phyloP scores from a whole-genome alignment of 2,888 invertebrate species.

The Cerastoderma edule region DNA sequence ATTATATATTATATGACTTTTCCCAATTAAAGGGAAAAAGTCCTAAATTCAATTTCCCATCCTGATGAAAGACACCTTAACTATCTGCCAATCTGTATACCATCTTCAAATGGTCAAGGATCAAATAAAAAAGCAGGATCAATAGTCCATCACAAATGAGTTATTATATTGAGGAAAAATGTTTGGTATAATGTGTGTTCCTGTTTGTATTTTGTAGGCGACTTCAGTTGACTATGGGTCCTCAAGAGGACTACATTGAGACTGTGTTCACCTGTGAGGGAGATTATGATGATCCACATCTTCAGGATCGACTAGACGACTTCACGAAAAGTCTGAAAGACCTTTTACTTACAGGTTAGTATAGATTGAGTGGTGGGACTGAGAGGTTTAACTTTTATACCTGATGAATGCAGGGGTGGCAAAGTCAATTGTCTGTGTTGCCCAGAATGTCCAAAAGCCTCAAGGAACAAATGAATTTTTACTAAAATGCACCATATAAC shows the following conservation, averaged over 20 bases:
- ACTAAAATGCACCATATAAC: no score
- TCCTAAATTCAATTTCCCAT: no score
- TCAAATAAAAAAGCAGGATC: not conserved
- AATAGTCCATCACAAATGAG: not conserved
- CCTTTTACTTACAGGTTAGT: conserved; percentile 90
- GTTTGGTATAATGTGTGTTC: not conserved
- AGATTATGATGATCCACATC: conserved; percentile 93
- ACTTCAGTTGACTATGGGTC: conserved; percentile 79
- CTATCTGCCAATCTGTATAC: not conserved
- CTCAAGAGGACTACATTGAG: conserved; percentile 86
- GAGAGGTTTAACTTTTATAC: no score
- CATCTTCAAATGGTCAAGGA: not conserved
- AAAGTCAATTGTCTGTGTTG: no score
- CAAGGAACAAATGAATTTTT: no score
- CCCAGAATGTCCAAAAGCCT: no score
- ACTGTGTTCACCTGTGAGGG: conserved; percentile 96
- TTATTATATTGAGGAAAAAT: not conserved
- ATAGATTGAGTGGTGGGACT: no score
- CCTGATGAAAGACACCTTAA: not conserved
- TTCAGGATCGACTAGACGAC: conserved; percentile 91
- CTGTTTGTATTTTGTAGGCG: conserved; percentile 44
- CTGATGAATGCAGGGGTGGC: no score
- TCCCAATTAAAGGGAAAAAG: no score
- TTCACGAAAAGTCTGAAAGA: conserved; percentile 91
- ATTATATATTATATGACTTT: no score